Evolutionary conservation across 2,888 invertebrate genomes (phyloP), one percentile per base, ranked within the genome.

Genomic region (Acanthococcus lagerstroemiae): DNA sequence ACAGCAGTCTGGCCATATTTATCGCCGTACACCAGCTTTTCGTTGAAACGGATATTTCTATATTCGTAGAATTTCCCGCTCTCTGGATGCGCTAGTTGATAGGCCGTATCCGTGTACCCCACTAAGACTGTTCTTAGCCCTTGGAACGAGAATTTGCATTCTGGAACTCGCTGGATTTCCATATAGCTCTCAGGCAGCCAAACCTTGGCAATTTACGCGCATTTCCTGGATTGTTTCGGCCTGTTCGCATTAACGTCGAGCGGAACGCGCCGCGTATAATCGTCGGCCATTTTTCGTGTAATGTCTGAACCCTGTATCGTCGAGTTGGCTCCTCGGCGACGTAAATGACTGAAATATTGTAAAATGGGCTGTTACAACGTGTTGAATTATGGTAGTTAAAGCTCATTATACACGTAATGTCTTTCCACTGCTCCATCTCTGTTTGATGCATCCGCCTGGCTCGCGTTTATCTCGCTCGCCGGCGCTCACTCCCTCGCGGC

Each of bases 351-450:
- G 24, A 57, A 57, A 57, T 57, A 57, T 57, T 57, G 57, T 57
- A 57, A 57, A 57, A 57, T 57, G 57, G 57, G 57, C 57, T 57
- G 57, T 57, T 57, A 57, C 57, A 57, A 57, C 57, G 57, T 57
- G 57, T 57, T 57, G 57, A 57, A 57, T 57, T 57, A 57, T 57
- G 57, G 57, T 45, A 57, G 57, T 57, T 57, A 57, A 37, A 57
- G 57, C 57, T 57, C 57, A 57, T 57, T 57, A 57, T 57, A 57
- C 57, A 57, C 57, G 57, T 57, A 57, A 57, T 57, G 57, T 57
- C 57, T 57, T 55, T 57, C 37, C 37, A 37, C 37, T n/a, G 12
- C 37, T 37, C 12, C 37, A 37, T 37, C 37, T n/a, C 37, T n/a
- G n/a, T n/a, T n/a, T n/a, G n/a, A n/a, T n/a, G n/a, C n/a, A n/a